Base-by-base conservation (phyloP, 2,797 vertebrate species). In the Bufotes viridis region DNA sequence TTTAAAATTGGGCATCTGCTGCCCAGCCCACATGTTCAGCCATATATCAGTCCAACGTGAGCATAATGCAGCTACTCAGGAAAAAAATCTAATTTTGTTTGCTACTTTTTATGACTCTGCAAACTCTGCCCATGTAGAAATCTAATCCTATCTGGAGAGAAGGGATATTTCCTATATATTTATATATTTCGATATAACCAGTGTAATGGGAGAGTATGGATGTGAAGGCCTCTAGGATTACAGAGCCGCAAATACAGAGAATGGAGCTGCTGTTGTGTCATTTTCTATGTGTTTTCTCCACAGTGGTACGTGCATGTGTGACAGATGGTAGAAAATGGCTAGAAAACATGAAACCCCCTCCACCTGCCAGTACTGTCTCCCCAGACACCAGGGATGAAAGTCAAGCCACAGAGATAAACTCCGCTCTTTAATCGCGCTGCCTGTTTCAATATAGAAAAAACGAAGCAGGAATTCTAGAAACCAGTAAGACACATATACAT, bases 261-360 rank as follows among this genome's bases (percentile, higher is more conserved):
- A 61, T 24, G 11, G 55, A 74, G 34, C 72, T 75, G 58, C 20
- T n/a, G 26, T 34, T 63, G 55, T 83, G 81, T 72, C 53, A 83
- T 83, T 57, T 34, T 49, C 49, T 72, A 72, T 18, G 49, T 83
- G 67, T 17, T 75, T 60, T 63, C 20, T 58, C 0, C 60, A 75
- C 10, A 6, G 34, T 75, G 7, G 70, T 75, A 84, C 42, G 57
- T 74, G 69, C 20, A 63, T 10, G 55, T 24, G 70, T 75, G 70
- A 29, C 84, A 85, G 84, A 85, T 78, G 84, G 75, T 11, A 85
- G 13, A 61, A 76, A 65, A 85, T 53, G 74, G 84, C 75, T 24
- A 75, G 58, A 78, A 51, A 85, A 85, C 84, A 18, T 85, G 74
- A 78, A 78, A 85, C 75, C 74, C 84, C 55, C 60, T 20, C 76